A percentile compares a stretch with the other conserved stretches of the same genome.
phyloP scores from a whole-genome alignment of 2,113 vertebrate genomes.

The Loxodonta africana region DNA sequence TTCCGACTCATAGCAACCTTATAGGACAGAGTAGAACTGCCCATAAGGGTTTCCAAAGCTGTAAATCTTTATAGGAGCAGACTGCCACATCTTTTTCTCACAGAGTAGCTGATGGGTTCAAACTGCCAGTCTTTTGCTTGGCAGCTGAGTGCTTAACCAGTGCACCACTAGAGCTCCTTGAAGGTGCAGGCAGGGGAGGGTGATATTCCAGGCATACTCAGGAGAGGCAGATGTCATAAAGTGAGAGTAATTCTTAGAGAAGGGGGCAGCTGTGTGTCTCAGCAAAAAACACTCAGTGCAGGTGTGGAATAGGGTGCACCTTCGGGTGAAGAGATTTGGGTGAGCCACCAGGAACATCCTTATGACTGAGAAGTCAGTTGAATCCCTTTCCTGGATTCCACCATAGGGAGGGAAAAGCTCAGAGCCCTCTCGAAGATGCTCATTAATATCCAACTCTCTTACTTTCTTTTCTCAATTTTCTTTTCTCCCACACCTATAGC shows the following conservation, averaged over 20 bases:
- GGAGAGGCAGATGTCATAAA: background rate
- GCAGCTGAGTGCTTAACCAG: background rate
- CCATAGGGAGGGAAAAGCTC: background rate
- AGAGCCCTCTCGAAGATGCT: background rate
- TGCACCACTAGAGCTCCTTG: too few species aligned
- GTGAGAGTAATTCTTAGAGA: background rate
- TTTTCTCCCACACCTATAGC: background rate
- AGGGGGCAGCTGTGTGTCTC: background rate
- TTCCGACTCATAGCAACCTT: too few species aligned
- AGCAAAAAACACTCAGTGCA: background rate
- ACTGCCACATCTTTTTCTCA: background rate
- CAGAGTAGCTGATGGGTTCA: background rate
- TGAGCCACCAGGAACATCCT: accelerated
- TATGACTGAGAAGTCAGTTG: background rate
- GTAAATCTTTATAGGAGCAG: too few species aligned
- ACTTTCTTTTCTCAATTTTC: background rate
- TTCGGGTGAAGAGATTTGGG: background rate
- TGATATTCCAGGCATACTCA: background rate
- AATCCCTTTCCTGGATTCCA: background rate
- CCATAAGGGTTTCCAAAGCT: too few species aligned
- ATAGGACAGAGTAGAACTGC: too few species aligned
- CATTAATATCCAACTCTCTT: background rate
- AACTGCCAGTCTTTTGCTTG: background rate
- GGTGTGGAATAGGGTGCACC: background rate
- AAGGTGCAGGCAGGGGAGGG: background rate